phyloP scores from a whole-genome alignment of 2,888 invertebrate genomes.

The Nymphalis c-album region DNA sequence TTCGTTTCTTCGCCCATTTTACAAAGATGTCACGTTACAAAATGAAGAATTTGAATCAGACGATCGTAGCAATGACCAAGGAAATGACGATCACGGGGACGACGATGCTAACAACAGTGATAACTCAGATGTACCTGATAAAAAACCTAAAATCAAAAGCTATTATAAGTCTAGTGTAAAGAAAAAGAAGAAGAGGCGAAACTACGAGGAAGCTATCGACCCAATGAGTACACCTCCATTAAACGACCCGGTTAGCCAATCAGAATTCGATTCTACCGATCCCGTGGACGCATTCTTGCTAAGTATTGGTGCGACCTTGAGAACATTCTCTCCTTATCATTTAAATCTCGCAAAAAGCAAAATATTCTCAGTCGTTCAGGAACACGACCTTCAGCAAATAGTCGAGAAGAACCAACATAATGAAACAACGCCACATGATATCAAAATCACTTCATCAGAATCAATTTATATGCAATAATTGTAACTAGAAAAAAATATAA shows the following conservation, averaged over 20 bases:
- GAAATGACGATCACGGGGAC: conserved; percentile 46
- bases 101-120: conserved; percentile 46
- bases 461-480: conserved; percentile 44
- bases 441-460: conserved; percentile 48
- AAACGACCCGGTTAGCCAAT: conserved; percentile 43
- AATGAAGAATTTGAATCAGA: conserved; percentile 47
- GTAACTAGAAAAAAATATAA: background rate
- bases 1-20: conserved; percentile 63
- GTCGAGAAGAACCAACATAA: conserved; percentile 54
- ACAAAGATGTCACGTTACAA: conserved; percentile 56
- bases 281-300: conserved; percentile 70
- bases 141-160: conserved; percentile 44
- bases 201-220: conserved; percentile 43
- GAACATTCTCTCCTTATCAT: conserved; percentile 70
- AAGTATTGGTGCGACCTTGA: conserved; percentile 70
- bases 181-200: conserved; percentile 44
- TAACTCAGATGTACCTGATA: conserved; percentile 48
- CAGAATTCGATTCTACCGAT: conserved; percentile 61
- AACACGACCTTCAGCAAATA: conserved; percentile 74
- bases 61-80: conserved; percentile 45
- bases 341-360: conserved; percentile 73
- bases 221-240: conserved; percentile 43
- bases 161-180: conserved; percentile 43
- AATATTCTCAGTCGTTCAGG: conserved; percentile 73
- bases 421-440: conserved; percentile 47